Evolutionary conservation across 37 sponge, comb jelly and placozoan species (phyloP), one percentile per base, ranked within the genome.

Genomic region (Diacarnus erythraeanus): DNA sequence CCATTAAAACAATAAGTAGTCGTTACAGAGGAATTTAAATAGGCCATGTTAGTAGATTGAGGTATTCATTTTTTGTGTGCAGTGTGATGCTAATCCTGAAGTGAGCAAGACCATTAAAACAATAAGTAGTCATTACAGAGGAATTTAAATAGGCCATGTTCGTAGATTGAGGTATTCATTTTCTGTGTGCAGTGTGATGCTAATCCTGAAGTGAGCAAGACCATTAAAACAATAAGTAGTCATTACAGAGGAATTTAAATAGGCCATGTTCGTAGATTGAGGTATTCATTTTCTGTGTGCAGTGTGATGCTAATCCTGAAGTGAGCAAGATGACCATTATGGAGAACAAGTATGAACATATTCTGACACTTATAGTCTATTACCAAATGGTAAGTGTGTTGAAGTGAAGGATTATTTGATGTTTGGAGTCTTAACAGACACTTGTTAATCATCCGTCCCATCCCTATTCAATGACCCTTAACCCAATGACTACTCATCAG

Each of bases 81-180:
- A 94, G 94, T 79, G 74, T 80, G 94, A 94, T 83, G 94, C 94
- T 35, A 87, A 94, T 78, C 94, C 81, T 41, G 81, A 73, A 12
- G 77, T 94, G 22, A 75, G 82, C 59, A 70, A 63, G 54, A n/a
- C n/a, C n/a, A n/a, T n/a, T n/a, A n/a, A n/a, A n/a, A n/a, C n/a
- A n/a, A n/a, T n/a, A n/a, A n/a, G n/a, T n/a, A n/a, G n/a, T n/a
- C n/a, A n/a, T n/a, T n/a, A n/a, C n/a, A n/a, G n/a, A n/a, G n/a
- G n/a, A n/a, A n/a, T n/a, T n/a, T 56, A 20, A 21, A 56, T 20
- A 56, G 18, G 15, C 57, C 15, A 42, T 74, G n/a, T 54, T n/a
- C 39, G 38, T 20, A 5, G 10, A 30, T 69, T 74, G 20, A 26
- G n/a, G n/a, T n/a, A n/a, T n/a, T n/a, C 34, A 31, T 43, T 56